These are phyloP conservation scores for Cyprinodon tularosa DNA, from an alignment of 2,113 vertebrate genomes.

Conservation along the genomic window DNA sequence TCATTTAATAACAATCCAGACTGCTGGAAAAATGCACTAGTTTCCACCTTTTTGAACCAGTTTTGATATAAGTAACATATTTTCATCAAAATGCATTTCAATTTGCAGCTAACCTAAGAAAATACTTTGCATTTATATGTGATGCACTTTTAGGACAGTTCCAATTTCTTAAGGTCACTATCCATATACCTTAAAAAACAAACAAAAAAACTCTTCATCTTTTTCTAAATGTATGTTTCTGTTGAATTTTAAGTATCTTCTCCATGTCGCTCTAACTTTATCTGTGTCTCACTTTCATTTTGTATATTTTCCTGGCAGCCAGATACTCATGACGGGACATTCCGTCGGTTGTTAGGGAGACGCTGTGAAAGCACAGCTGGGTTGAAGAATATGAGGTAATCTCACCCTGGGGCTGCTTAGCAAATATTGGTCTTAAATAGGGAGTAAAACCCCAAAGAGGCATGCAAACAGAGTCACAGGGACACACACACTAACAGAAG, in stretches of 20 bases:
- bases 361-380: slow-evolving; percentile 94
- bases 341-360: slow-evolving; percentile 91
- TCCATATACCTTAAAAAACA: neutral
- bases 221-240: neutral
- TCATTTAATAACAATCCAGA: neutral
- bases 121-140: neutral
- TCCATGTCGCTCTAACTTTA: slow-evolving; percentile 47
- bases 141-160: neutral
- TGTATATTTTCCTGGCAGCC: slow-evolving; percentile 85
- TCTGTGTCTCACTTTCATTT: slow-evolving; percentile 72
- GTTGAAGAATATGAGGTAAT: slow-evolving; percentile 93
- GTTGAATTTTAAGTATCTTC: slow-evolving; percentile 34
- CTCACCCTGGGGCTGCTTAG: slow-evolving; percentile 90
- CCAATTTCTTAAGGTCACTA: neutral
- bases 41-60: neutral
- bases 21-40: neutral
- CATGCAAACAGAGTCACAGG: slow-evolving; percentile 40
- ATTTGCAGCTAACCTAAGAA: neutral
- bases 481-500: slow-evolving; percentile 48
- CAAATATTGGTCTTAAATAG: slow-evolving; percentile 96
- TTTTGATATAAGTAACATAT: neutral
- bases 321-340: slow-evolving; percentile 92
- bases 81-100: neutral
- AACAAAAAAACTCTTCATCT: slow-evolving; percentile 1
- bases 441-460: slow-evolving; percentile 83